Percentiles rank a stretch among this genome's conserved stretches.
phyloP scores from a whole-genome alignment of 1,140 invertebrate genomes.

The Neodiprion lecontei region DNA sequence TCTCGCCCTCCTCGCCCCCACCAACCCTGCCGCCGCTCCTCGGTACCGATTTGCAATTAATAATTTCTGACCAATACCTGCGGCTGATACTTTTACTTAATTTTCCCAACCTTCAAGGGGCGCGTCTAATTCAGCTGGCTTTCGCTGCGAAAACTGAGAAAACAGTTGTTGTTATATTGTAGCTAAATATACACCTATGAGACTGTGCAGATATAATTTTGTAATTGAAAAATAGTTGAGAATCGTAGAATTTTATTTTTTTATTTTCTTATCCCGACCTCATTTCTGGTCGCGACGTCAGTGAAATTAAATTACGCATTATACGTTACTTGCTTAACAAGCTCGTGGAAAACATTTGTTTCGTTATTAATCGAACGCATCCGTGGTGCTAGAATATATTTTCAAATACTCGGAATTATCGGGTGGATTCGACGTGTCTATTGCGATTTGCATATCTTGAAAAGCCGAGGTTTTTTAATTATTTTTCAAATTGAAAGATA shows the following conservation, averaged over 20 bases:
- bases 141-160: neutral
- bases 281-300: too few species aligned
- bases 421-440: neutral
- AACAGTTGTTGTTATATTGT: slow-evolving; percentile 15
- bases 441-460: neutral
- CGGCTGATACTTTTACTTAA: neutral
- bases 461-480: too few species aligned
- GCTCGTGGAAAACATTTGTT: too few species aligned
- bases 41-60: slow-evolving; percentile 37
- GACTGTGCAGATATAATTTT: too few species aligned
- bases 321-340: too few species aligned
- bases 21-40: slow-evolving; percentile 6
- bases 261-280: neutral
- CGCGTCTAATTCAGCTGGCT: neutral
- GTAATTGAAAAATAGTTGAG: too few species aligned
- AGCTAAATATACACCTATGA: too few species aligned
- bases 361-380: too few species aligned
- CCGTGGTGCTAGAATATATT: too few species aligned
- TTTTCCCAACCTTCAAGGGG: neutral
- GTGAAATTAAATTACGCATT: too few species aligned
- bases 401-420: neutral
- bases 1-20: slow-evolving; percentile 2
- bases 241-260: neutral
- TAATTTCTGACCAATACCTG: slow-evolving; percentile 33
- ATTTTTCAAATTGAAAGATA: too few species aligned